Base-by-base conservation (phyloP, 2,113 vertebrate genomes). In the Equus quagga region DNA sequence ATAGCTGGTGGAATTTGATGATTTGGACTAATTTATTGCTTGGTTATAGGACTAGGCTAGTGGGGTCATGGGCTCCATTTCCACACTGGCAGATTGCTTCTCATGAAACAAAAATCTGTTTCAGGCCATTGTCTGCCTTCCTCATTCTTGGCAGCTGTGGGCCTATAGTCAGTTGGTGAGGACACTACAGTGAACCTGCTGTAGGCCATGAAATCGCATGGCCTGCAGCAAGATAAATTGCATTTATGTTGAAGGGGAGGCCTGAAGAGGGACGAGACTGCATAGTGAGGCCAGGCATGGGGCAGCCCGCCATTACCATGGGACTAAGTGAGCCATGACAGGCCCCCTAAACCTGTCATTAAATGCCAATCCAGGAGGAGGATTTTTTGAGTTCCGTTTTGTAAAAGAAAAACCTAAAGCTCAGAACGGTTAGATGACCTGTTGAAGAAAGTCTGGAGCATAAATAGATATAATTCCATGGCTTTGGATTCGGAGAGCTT, bases 391-490 rank as follows among this genome's bases (percentile, higher is more conserved):
- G 93, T 56, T 93, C 6, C 31, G 85, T 76, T 97, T 96, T 31
- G 60, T 51, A 70, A 75, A 65, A 69, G 76, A 76, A 81, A 82
- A 83, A 65, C 11, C 10, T 67, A 58, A 89, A 73, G 44, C 46
- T 91, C n/a, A 78, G 7, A 84, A 21, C 81, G 51, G n/a, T 89
- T 83, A 90, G 72, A 60, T 41, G 33, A 19, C 28, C 36, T 79
- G 11, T 26, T 92, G 65, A 62, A 96, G 73, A 89, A 81, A 64
- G 17, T 54, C 64, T 44, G 31, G 51, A 96, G 31, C 72, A 82
- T 65, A 96, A 90, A 94, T 85, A 60, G 15, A 54, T 84, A 65
- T 12, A 89, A 69, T 96, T 81, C 36, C 9, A 36, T 31, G 56
- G 8, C 23, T 96, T 94, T 78, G 46, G 76, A 75, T 56, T 54